phyloP scores from a whole-genome alignment of 2,888 invertebrate species.

The Deilephila porcellus region DNA sequence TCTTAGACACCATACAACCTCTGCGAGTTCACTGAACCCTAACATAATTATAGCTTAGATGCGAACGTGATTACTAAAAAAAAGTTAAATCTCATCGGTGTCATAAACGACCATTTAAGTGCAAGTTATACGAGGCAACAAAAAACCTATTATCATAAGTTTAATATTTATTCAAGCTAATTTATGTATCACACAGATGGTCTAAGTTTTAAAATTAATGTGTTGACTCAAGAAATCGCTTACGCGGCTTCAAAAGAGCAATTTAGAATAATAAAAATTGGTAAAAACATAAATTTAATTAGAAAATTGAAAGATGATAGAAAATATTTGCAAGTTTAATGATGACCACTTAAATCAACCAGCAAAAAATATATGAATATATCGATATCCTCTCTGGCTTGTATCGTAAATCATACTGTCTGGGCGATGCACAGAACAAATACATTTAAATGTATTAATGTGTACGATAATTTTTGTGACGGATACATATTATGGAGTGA shows the following conservation, averaged over 20 bases:
- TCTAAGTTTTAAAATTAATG: neutral
- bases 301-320: neutral
- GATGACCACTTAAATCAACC: constrained; percentile 18
- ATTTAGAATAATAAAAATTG: neutral
- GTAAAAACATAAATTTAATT: neutral
- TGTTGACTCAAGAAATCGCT: neutral
- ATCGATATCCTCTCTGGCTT: neutral
- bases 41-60: constrained; percentile 32
- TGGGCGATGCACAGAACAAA: constrained; percentile 4
- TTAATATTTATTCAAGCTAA: neutral
- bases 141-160: constrained; percentile 7
- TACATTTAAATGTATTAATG: constrained; percentile 16
- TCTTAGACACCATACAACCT: constrained; percentile 27
- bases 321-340: neutral
- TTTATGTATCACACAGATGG: neutral
- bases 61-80: constrained; percentile 32
- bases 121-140: constrained; percentile 25
- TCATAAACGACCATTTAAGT: constrained; percentile 31
- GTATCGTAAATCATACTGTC: constrained; percentile 15
- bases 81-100: constrained; percentile 31
- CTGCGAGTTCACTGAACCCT: constrained; percentile 28
- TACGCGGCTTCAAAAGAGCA: neutral
- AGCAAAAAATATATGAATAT: neutral
- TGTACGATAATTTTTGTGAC: constrained; percentile 6
- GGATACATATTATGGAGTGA: neutral